These are phyloP conservation scores for Drosophila athabasca DNA, from an alignment of 1,140 invertebrate species.

Conservation along the genomic window DNA sequence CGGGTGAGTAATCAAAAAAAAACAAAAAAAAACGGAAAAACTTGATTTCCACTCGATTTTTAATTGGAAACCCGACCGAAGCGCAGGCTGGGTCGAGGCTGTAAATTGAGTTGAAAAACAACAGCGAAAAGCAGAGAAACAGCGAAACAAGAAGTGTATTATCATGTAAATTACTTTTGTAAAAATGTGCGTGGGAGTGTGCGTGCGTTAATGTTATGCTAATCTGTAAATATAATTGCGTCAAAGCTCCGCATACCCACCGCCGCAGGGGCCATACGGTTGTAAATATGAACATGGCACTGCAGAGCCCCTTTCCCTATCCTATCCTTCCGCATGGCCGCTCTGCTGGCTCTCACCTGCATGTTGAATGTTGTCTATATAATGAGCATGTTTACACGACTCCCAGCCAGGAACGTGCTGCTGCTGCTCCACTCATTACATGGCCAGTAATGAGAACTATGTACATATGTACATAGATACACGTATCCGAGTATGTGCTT, in stretches of 20 bases:
- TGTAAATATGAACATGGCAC: slow-evolving; percentile 54
- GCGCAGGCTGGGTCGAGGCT: not conserved
- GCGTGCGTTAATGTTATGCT: slow-evolving; percentile 70
- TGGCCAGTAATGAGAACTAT: slow-evolving; percentile 3
- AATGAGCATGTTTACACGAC: slow-evolving; percentile 64
- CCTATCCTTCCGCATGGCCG: slow-evolving; percentile 56
- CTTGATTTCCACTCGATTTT: slow-evolving; percentile 74
- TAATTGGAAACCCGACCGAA: slow-evolving; percentile 63
- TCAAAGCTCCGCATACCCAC: slow-evolving; percentile 2
- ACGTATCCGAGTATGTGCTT: not conserved
- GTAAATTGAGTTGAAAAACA: slow-evolving; percentile 57
- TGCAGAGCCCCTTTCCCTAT: too few relatives aligned
- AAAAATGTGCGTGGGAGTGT: slow-evolving; percentile 56
- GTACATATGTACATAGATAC: not conserved
- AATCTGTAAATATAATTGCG: slow-evolving; percentile 75
- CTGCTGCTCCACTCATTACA: slow-evolving; percentile 72
- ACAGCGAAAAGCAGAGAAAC: slow-evolving; percentile 7
- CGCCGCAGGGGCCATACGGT: slow-evolving; percentile 1
- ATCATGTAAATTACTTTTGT: slow-evolving; percentile 76
- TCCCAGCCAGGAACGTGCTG: slow-evolving; percentile 36
- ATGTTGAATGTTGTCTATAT: slow-evolving; percentile 54
- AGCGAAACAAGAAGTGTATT: slow-evolving; percentile 52
- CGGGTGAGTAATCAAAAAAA: slow-evolving; percentile 86
- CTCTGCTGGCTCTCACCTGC: slow-evolving; percentile 40
- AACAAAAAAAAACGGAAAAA: slow-evolving; percentile 29